Evolutionary conservation across 2,797 vertebrate genomes (phyloP), one percentile per base, ranked within the genome.

Genomic region (Myotis daubentonii): DNA sequence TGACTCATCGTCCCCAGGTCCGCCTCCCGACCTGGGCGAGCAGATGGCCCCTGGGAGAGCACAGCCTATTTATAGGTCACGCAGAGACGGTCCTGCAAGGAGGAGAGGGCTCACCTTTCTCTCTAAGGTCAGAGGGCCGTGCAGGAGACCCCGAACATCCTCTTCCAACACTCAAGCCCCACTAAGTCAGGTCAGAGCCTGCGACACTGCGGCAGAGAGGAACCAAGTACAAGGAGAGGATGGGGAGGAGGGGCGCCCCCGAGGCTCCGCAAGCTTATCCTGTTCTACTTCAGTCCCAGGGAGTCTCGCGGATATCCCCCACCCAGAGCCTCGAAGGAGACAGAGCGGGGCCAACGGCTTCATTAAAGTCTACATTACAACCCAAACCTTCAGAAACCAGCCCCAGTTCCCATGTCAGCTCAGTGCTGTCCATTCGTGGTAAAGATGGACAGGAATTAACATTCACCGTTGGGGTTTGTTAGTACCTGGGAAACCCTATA

Each of bases 91-190:
- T 97, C 88, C 87, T 97, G 98, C 87, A 90, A 71, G 93, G 95
- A 95, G 91, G 86, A 96, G 72, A 95, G 94, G 90, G 71, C 2
- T 97, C 97, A 97, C 91, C 96, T 98, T 98, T 98, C 95, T 93
- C 81, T 87, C 97, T 97, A 98, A 98, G 97, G 97, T 98, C 96
- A 98, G 91, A 97, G 95, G 95, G 87, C 53, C 94, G 94, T 93
- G 95, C 6, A 78, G 79, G 47, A 97, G 93, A 97, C 95, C 30
- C 60, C 91, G 87, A 96, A 3, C 20, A 66, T 86, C 66, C 95
- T 55, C 23, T 85, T 55, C 23, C 83, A 60, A 92, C 82, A 66
- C 23, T 38, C 49, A 90, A 90, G 44, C 74, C 38, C 65, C 51
- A 5, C 17, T 17, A 36, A 36, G 51, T 16, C 1, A 53, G 19